Conservation (phyloP, 2,113 vertebrate genomes). For the Saccopteryx leptura region DNA sequence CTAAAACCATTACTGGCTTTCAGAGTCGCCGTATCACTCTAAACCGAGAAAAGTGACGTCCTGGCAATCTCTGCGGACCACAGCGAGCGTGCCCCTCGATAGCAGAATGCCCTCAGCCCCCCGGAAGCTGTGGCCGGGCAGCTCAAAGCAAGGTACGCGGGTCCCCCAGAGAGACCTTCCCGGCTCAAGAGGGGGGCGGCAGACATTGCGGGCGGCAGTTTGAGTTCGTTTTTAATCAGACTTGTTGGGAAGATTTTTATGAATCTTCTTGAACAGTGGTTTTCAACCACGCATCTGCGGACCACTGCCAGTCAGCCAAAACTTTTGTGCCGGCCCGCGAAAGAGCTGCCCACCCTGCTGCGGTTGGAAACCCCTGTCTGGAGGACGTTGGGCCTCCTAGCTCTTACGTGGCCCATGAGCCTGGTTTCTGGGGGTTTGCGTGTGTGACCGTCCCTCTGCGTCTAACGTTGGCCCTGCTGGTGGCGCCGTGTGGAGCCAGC, state of each 20-base stretch:
- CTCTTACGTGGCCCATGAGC: accelerated
- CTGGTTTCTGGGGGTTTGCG: accelerated
- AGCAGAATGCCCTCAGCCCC: slow-evolving; percentile 80
- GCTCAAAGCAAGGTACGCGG: slow-evolving; percentile 90
- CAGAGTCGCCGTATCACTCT: slow-evolving; percentile 94
- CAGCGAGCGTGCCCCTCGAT: slow-evolving; percentile 80
- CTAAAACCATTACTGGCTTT: slow-evolving; percentile 10
- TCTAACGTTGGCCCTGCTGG: accelerated
- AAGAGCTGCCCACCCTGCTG: too few relatives aligned
- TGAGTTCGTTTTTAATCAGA: too few relatives aligned
- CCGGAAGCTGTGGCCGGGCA: slow-evolving; percentile 89
- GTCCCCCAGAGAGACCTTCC: accelerated
- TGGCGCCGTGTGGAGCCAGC: not conserved
- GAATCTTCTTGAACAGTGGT: not conserved
- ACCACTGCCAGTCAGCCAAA: too few relatives aligned
- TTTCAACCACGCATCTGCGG: too few relatives aligned
- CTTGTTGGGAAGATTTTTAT: not conserved
- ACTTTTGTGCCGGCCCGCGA: too few relatives aligned
- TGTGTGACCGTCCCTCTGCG: accelerated
- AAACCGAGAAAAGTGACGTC: slow-evolving; percentile 89
- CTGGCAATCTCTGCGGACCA: slow-evolving; percentile 89
- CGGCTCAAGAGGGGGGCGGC: accelerated
- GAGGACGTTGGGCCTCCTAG: accelerated
- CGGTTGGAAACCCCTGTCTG: too few relatives aligned
- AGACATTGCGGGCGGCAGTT: accelerated